These are phyloP conservation scores for Epinephelus malabaricus DNA, from an alignment of 2,797 vertebrate species.

Conservation along the genomic window DNA sequence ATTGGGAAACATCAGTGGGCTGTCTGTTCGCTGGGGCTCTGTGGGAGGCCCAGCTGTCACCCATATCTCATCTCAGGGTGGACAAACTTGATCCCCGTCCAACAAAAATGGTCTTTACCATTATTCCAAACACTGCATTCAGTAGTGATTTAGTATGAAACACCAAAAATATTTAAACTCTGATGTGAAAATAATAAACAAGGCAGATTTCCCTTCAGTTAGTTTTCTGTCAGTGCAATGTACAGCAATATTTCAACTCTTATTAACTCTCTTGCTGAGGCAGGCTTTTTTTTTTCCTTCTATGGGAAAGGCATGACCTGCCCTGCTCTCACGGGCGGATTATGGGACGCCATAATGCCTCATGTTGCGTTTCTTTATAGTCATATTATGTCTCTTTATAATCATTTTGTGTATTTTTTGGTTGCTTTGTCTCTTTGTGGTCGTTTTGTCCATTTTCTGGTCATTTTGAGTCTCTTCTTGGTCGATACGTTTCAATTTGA, in stretches of 20 bases:
- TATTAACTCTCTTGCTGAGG: background rate
- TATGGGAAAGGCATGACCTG: too few species aligned
- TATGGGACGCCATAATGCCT: too few species aligned
- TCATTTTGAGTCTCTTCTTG: too few species aligned
- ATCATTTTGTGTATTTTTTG: too few species aligned
- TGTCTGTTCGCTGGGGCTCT: slow-evolving; percentile 39
- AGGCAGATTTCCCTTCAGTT: background rate
- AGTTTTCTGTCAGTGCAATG: background rate
- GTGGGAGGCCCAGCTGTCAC: slow-evolving; percentile 70
- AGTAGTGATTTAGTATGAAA: background rate
- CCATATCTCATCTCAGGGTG: slow-evolving; percentile 40
- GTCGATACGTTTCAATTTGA: too few species aligned
- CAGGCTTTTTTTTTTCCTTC: too few species aligned
- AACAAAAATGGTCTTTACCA: slow-evolving; percentile 34
- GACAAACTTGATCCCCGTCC: slow-evolving; percentile 49
- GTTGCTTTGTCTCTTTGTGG: too few species aligned
- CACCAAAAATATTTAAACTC: background rate
- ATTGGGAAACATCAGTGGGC: slow-evolving; percentile 47
- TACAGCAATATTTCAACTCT: background rate
- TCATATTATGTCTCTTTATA: too few species aligned
- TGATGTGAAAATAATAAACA: background rate
- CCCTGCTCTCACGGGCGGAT: too few species aligned
- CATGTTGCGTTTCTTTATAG: too few species aligned
- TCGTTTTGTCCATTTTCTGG: too few species aligned
- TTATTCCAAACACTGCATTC: slow-evolving; percentile 10